Base-by-base conservation (phyloP, 2,888 invertebrate species). In the Scaptomyza tumidula region DNA sequence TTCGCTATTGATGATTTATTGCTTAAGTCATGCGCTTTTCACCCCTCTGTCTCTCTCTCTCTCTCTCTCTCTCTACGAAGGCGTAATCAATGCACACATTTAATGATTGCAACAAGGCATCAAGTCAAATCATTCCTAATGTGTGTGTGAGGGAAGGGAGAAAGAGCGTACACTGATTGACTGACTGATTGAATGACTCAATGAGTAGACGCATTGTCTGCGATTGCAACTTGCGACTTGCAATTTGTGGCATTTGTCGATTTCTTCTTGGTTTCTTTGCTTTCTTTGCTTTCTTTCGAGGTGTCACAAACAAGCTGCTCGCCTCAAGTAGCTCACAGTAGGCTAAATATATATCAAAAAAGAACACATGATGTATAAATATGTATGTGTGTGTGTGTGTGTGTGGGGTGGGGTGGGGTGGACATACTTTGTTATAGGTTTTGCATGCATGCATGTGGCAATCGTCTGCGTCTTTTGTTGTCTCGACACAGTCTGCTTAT, bases 401-500 rank as follows among this genome's bases (percentile, higher is more conserved):
- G 43, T 33, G 6, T 63, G n/a, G 19, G 39, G 39, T n/a, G 46
- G 39, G 45, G 24, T 41, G 41, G 46, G 54, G 39, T 50, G 55
- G 27, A 43, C 27, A 45, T 55, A 66, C 43, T 52, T 56, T 64
- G 41, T 66, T 60, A 39, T 49, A 10, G 16, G n/a, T 50, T 54
- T 59, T 80, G 75, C 68, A 71, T 70, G 75, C 68, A 71, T 70
- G 69, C 78, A 88, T 80, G 73, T 81, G 89, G 84, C 80, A 80
- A 75, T 72, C 73, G 88, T 84, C 84, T 82, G 88, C 74, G 71
- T 75, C 87, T 88, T 87, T 87, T 87, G 86, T 89, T 89, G 86
- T 89, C 88, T 87, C 89, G 88, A 81, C 71, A 77, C 79, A 82
- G 88, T 88, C 89, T 89, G 84, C 89, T 86, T 89, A 85, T 87